Conservation (phyloP, 2,888 invertebrate genomes). For the Drosophila mercatorum region DNA sequence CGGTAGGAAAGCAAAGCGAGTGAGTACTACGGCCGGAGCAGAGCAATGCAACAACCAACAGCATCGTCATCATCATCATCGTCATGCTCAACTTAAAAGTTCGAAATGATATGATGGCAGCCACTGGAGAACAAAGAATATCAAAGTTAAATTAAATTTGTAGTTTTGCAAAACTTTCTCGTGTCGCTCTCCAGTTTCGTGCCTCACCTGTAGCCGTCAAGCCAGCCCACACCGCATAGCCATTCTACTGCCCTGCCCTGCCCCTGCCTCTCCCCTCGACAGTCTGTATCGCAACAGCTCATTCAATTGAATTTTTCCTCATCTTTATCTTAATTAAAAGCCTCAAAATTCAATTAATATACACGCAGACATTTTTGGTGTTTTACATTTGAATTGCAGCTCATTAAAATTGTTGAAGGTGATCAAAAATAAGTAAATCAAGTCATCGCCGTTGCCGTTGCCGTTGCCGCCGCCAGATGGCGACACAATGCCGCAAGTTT, state of each 20-base stretch:
- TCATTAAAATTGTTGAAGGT: constrained; percentile 69
- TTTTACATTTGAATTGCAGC: constrained; percentile 63
- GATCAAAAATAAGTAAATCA: constrained; percentile 34
- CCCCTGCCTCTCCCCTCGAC: neutral
- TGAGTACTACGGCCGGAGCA: constrained; percentile 8
- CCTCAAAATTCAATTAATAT: constrained; percentile 63
- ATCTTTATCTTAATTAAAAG: constrained; percentile 66
- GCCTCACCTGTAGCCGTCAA: constrained; percentile 30
- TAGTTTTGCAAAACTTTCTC: constrained; percentile 83
- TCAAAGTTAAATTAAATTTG: constrained; percentile 85
- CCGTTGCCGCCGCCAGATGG: constrained; percentile 35
- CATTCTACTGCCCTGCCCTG: too few species aligned
- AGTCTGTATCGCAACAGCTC: constrained; percentile 8
- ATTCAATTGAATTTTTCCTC: constrained; percentile 48
- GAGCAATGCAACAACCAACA: constrained; percentile 43
- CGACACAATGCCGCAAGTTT: constrained; percentile 62
- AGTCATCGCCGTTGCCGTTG: neutral
- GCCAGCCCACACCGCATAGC: too few species aligned
- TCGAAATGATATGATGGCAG: constrained; percentile 57
- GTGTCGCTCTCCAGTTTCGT: constrained; percentile 34
- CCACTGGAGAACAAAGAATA: constrained; percentile 76
- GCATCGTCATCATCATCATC: constrained; percentile 16
- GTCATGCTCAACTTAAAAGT: constrained; percentile 36
- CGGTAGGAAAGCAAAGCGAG: neutral
- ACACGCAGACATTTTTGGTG: constrained; percentile 33